Evolutionary conservation across 53 echinoderm and acorn worm species (phyloP).

Genomic region (Arbacia lixula): DNA sequence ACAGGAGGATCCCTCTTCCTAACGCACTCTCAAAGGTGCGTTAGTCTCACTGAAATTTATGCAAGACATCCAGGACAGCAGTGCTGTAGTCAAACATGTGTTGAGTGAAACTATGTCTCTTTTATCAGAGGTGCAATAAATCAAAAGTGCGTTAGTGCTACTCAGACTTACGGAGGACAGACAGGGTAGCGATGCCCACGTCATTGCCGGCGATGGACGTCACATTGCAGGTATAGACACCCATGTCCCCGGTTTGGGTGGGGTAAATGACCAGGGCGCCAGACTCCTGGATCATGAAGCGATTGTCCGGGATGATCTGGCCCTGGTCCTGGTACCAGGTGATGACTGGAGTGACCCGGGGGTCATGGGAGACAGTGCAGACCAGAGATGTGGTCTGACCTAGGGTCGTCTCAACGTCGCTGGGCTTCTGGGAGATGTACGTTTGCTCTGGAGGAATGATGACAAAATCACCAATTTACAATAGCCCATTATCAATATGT

Average conservation of each 20-base stretch:
- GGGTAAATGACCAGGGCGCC: constrained; percentile 76
- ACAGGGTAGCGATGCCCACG: constrained; percentile 64
- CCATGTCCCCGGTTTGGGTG: constrained; percentile 70
- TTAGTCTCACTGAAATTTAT: no score
- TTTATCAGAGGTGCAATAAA: no score
- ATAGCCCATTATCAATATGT: no score
- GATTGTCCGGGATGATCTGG: constrained; percentile 49
- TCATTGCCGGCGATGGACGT: constrained; percentile 84
- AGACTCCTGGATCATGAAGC: constrained; percentile 50
- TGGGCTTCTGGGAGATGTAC: constrained; percentile 61
- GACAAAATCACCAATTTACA: no score
- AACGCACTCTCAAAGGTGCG: no score
- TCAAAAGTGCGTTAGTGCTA: no score
- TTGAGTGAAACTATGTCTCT: no score
- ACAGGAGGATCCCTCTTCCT: no score
- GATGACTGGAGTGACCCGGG: constrained; percentile 52
- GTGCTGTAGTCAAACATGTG: no score
- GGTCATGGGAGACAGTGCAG: constrained; percentile 79
- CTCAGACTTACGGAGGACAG: constrained; percentile 78
- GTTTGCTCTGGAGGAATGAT: constrained; percentile 68
- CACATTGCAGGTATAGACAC: constrained; percentile 77
- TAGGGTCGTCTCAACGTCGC: constrained; percentile 65
- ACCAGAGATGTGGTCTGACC: constrained; percentile 55
- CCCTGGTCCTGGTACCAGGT: constrained; percentile 74
- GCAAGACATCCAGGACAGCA: no score